These are phyloP conservation scores for Bradypodion pumilum DNA, from an alignment of 2,797 vertebrate species.

Conservation along the genomic window DNA sequence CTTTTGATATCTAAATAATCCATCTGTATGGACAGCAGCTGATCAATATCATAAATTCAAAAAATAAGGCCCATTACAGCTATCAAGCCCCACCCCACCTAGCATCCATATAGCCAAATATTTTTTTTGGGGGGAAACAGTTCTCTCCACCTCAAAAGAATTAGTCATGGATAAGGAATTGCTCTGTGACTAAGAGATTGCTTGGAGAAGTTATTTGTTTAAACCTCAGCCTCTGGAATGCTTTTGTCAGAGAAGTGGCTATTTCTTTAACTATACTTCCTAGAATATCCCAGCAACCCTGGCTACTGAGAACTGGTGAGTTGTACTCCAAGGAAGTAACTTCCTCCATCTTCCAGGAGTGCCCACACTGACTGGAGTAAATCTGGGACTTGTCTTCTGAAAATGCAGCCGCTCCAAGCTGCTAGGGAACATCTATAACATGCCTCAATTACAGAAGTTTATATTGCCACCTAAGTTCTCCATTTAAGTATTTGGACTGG, in stretches of 20 bases:
- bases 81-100: neutral
- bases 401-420: too few species aligned
- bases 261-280: too few species aligned
- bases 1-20: neutral
- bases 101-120: neutral
- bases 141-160: neutral
- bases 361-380: too few species aligned
- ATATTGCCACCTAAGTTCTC: neutral
- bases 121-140: neutral
- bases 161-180: neutral
- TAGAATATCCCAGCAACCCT: too few species aligned
- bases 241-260: too few species aligned
- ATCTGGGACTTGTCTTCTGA: too few species aligned
- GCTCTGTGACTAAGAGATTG: too few species aligned
- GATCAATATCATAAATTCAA: neutral
- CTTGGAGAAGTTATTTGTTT: too few species aligned
- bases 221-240: too few species aligned
- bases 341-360: too few species aligned
- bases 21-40: neutral
- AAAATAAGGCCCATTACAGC: neutral
- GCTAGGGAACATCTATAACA: neutral
- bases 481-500: neutral
- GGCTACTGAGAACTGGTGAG: too few species aligned
- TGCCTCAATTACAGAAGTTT: neutral
- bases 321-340: too few species aligned